Evolutionary conservation across 1,140 invertebrate genomes (phyloP).

Genomic region (Tribolium madens): DNA sequence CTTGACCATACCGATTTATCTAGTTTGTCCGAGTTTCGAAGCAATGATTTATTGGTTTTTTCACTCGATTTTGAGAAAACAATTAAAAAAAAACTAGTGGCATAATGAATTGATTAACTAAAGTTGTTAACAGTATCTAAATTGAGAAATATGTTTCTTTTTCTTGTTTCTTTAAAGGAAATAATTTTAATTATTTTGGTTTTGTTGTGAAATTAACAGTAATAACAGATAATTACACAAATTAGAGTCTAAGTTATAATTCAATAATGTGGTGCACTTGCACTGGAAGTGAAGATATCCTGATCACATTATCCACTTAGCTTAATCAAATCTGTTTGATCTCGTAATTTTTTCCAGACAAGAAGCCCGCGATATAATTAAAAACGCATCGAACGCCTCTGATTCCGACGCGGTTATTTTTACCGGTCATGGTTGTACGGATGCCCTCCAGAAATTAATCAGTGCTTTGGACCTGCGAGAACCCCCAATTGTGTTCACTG

Average conservation of each 20-base stretch:
- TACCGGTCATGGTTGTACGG: constrained; percentile 80
- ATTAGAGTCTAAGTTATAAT: constrained; percentile 1
- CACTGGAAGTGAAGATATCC: constrained; percentile 30
- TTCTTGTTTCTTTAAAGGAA: background rate
- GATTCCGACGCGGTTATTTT: constrained; percentile 88
- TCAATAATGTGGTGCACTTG: background rate
- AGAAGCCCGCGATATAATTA: constrained; percentile 85
- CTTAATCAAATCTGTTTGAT: constrained; percentile 30
- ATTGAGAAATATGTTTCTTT: background rate
- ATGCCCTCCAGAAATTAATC: constrained; percentile 79
- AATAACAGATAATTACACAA: background rate
- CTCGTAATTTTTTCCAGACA: constrained; percentile 70
- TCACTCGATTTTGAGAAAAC: background rate
- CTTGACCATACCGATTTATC: background rate
- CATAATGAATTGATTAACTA: no score
- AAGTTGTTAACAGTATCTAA: background rate
- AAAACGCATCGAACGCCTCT: constrained; percentile 83
- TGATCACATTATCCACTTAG: constrained; percentile 42
- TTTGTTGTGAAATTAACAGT: background rate
- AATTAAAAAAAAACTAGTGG: no score
- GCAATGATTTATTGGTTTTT: background rate
- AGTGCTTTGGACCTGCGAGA: constrained; percentile 73
- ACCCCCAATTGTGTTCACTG: constrained; percentile 82
- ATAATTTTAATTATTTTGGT: background rate
- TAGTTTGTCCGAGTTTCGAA: background rate